Evolutionary conservation across 2,797 vertebrate genomes (phyloP).

Genomic region (Coreius guichenoti): DNA sequence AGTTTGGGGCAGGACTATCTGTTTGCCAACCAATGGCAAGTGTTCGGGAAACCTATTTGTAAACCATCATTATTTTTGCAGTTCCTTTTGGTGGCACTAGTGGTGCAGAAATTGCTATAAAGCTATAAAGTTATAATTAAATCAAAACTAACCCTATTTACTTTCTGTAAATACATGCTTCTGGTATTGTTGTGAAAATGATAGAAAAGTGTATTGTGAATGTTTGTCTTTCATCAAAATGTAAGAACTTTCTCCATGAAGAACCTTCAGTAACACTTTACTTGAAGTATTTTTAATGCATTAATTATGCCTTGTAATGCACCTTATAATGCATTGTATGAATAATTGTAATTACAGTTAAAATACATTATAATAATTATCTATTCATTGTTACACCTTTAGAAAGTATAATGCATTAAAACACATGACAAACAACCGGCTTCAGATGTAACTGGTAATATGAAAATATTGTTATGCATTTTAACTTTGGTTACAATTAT

Average conservation of each 20-base stretch:
- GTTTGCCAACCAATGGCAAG: background rate
- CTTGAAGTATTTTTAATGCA: background rate
- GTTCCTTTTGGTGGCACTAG: background rate
- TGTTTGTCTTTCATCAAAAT: background rate
- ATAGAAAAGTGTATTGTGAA: background rate
- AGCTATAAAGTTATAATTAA: background rate
- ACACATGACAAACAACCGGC: too few species aligned
- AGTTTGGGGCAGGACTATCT: background rate
- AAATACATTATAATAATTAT: background rate
- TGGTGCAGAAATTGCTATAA: background rate
- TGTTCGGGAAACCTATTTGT: constrained; percentile 2
- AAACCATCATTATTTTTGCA: background rate
- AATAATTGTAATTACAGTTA: background rate
- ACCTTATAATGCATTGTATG: background rate
- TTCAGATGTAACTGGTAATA: background rate
- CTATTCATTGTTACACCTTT: background rate
- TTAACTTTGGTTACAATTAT: background rate
- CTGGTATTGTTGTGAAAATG: background rate
- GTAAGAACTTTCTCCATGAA: background rate
- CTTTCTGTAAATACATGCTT: background rate
- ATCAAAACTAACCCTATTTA: background rate
- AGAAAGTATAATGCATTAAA: background rate
- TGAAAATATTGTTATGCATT: background rate
- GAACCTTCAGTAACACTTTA: background rate
- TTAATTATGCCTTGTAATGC: background rate